Evolutionary conservation across 2,797 vertebrate genomes (phyloP).

Genomic region (Sebastes goodei): DNA sequence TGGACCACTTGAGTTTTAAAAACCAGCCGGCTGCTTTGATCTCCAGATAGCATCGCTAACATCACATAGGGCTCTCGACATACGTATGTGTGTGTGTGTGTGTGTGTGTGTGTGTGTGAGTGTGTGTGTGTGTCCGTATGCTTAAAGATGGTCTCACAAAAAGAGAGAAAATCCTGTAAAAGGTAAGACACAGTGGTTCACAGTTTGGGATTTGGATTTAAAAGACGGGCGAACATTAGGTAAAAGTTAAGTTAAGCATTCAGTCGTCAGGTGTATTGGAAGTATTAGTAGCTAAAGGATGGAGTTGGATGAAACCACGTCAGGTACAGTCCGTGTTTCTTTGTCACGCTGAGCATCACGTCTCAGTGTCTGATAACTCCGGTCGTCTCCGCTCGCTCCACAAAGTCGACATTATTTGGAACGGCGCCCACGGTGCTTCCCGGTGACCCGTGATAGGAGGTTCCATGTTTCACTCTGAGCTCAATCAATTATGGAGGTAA

Average conservation of each 20-base stretch:
- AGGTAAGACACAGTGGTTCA: background rate
- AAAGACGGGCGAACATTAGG: background rate
- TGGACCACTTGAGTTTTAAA: constrained; percentile 41
- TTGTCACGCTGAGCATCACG: background rate
- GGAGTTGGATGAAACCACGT: background rate
- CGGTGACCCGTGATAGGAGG: background rate
- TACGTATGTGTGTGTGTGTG: background rate
- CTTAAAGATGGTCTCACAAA: background rate
- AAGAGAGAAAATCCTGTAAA: background rate
- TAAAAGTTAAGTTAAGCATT: background rate
- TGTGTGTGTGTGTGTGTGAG: background rate
- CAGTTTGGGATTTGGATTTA: background rate
- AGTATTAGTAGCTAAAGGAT: no score
- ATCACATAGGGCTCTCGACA: background rate
- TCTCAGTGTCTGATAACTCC: background rate
- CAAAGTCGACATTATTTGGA: background rate
- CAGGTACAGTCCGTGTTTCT: background rate
- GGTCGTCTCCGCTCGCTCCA: background rate
- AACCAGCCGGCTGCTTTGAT: constrained; percentile 39
- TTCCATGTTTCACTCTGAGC: constrained; percentile 10
- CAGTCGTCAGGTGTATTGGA: background rate
- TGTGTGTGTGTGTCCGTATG: background rate
- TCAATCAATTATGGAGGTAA: constrained; percentile 21
- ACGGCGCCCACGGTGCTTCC: no score
- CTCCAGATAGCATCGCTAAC: constrained; percentile 14